Evolutionary conservation across 1,140 invertebrate species (phyloP), one percentile per base, ranked within the genome.

Genomic region (Aradophagus sp.): DNA sequence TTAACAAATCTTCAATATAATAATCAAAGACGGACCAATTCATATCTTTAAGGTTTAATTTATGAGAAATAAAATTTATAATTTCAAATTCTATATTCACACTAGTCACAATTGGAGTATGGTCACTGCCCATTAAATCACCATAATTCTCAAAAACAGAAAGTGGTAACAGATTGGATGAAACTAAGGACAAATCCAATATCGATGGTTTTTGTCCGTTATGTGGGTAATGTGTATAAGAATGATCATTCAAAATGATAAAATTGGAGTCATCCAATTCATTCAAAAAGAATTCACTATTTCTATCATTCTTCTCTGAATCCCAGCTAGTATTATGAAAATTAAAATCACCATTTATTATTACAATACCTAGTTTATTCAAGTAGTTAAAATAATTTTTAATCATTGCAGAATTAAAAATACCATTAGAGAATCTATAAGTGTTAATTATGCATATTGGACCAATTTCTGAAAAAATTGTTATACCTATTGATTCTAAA

Each of bases 61-160:
- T 34, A 14, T 34, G 32, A 13, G 6, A 5, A 34, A 34, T 13
- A 34, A 34, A 34, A 34, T 3, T 5, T 5, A 34, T 13, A 3
- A 3, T 10, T 5, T 31, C n/a, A 3, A 5, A 10, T 10, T 3
- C 4, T 6, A 10, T 6, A n/a, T n/a, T n/a, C 29, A 11, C n/a
- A 10, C 4, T 3, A 2, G 4, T 11, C n/a, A 31, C 2, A 14
- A 48, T 35, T 3, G 32, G 48, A 36, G 29, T 5, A 6, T 53
- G 48, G 11, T 53, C 48, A 19, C 48, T 53, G 5, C 48, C 35
- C 23, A 39, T 39, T 20, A 17, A 26, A n/a, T 39, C 48, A 23
- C 42, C 50, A 5, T 19, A 11, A n/a, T 20, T 10, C 0, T 2
- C 4, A 3, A 3, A 55, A 31, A 10, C 14, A 14, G 29, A 1